phyloP scores from a whole-genome alignment of 2,888 invertebrate species.

The Troides oblongomaculatus region DNA sequence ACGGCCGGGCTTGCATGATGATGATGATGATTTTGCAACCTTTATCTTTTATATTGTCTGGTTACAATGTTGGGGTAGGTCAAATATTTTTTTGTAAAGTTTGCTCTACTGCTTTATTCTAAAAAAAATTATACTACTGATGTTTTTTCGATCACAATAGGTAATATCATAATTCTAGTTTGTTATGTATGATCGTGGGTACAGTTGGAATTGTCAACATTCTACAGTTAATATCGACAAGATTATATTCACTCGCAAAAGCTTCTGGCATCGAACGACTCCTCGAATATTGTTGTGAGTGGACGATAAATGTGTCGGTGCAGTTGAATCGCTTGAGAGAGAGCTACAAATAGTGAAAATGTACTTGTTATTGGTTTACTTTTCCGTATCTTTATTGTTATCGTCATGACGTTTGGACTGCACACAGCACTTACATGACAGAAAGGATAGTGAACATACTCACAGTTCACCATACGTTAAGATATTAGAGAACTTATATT shows the following conservation, averaged over 20 bases:
- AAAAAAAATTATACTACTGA: no score
- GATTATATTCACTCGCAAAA: constrained; percentile 13
- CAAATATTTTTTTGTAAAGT: no score
- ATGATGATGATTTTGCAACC: no score
- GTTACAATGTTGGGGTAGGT: no score
- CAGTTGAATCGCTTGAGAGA: constrained; percentile 6
- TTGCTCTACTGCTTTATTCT: no score
- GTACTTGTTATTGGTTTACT: constrained; percentile 7
- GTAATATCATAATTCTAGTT: background rate
- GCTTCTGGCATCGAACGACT: constrained; percentile 17
- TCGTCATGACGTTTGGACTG: background rate
- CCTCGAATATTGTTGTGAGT: constrained; percentile 20
- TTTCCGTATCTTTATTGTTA: constrained; percentile 5
- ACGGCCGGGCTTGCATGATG: no score
- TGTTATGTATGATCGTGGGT: background rate
- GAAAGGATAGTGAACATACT: background rate
- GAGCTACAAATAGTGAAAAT: constrained; percentile 11
- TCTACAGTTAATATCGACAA: background rate
- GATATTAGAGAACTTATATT: background rate
- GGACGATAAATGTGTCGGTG: constrained; percentile 18
- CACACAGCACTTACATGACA: background rate
- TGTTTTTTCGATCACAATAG: no score
- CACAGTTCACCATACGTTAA: background rate
- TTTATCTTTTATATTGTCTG: no score
- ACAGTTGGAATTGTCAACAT: background rate